Conservation (phyloP, 2,113 vertebrate species). For the Spea multiplicata region DNA sequence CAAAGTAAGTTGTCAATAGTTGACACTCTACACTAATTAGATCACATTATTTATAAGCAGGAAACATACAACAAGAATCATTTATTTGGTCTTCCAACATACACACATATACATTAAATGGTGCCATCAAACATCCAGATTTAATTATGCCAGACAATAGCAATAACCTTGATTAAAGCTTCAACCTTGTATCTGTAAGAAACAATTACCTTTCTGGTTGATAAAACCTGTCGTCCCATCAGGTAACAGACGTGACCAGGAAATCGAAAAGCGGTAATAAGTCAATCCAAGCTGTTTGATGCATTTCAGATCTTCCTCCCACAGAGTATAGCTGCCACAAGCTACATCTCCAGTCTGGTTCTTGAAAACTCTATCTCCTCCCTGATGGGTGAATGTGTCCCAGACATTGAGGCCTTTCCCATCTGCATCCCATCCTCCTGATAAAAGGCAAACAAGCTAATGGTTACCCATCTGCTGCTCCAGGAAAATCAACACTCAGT, state of each 20-base stretch:
- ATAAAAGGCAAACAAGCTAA: constrained; percentile 62
- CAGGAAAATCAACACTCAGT: constrained; percentile 56
- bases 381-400: constrained; percentile 89
- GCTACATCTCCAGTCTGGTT: constrained; percentile 85
- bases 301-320: constrained; percentile 91
- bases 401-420: constrained; percentile 83
- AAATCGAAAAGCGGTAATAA: constrained; percentile 92
- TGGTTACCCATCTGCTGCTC: constrained; percentile 57
- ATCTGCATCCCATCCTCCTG: constrained; percentile 86
- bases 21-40: constrained; percentile 27
- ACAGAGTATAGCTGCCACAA: constrained; percentile 91
- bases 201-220: constrained; percentile 90
- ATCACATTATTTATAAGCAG: constrained; percentile 17
- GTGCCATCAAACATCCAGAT: constrained; percentile 65
- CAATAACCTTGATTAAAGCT: constrained; percentile 83
- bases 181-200: constrained; percentile 82
- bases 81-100: constrained; percentile 5
- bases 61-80: not conserved
- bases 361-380: constrained; percentile 79
- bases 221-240: constrained; percentile 83
- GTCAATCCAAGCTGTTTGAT: constrained; percentile 91
- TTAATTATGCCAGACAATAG: constrained; percentile 79
- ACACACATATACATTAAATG: constrained; percentile 21
- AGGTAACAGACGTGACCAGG: constrained; percentile 93
- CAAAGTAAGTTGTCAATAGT: not conserved